A percentile compares a stretch with the other conserved stretches of the same genome.
Evolutionary conservation across 1,140 invertebrate species (phyloP).

Genomic region (Aphaenogaster ashmeadi): DNA sequence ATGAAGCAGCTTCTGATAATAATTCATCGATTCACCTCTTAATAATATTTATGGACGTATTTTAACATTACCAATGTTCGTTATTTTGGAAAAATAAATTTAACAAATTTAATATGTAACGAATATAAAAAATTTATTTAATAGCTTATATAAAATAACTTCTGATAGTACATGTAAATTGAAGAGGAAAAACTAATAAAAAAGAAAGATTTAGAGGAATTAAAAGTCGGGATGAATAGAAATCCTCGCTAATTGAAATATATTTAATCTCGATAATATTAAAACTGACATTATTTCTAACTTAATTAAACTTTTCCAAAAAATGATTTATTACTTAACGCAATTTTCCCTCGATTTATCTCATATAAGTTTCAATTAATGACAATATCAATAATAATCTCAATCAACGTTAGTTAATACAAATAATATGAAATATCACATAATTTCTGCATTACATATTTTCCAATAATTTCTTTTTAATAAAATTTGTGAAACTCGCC

Average conservation of each 20-base stretch:
- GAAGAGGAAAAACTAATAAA: background rate
- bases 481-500: background rate
- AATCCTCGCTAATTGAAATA: conserved; percentile 1
- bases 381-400: conserved; percentile 2
- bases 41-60: background rate
- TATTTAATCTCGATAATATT: background rate
- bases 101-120: background rate
- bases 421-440: background rate
- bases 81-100: conserved; percentile 13
- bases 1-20: background rate
- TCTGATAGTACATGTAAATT: background rate
- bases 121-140: background rate
- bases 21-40: background rate
- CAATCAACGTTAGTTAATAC: conserved; percentile 12
- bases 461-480: background rate
- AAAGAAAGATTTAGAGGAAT: background rate
- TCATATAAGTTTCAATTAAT: background rate
- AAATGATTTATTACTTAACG: background rate
- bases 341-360: background rate
- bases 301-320: background rate
- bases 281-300: background rate
- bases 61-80: background rate
- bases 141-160: background rate
- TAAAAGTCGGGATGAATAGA: background rate
- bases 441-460: background rate